These are phyloP conservation scores for Gouania willdenowi DNA, from an alignment of 2,797 vertebrate species.

Conservation along the genomic window DNA sequence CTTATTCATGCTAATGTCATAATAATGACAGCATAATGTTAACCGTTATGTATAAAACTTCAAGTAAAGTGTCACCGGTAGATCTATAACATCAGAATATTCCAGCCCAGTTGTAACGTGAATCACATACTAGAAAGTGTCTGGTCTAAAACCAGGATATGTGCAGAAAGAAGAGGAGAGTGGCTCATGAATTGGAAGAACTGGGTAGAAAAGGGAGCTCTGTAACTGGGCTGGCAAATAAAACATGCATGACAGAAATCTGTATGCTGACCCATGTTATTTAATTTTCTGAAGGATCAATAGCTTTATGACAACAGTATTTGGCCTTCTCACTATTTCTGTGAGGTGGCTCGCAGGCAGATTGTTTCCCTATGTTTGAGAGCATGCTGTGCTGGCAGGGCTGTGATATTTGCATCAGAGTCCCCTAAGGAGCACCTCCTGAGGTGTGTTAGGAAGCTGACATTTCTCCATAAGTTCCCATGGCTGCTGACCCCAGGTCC, in stretches of 20 bases:
- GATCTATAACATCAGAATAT: too few relatives aligned
- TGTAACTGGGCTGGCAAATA: not conserved
- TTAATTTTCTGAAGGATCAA: too few relatives aligned
- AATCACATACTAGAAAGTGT: too few relatives aligned
- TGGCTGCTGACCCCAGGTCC: constrained; percentile 52
- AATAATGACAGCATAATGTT: too few relatives aligned
- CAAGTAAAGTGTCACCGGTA: too few relatives aligned
- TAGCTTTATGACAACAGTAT: not conserved
- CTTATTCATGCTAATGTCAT: too few relatives aligned
- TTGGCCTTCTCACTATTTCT: constrained; percentile 1
- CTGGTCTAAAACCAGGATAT: too few relatives aligned
- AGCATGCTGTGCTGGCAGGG: constrained; percentile 43
- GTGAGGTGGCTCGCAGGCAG: constrained; percentile 24
- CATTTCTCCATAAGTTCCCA: constrained; percentile 60
- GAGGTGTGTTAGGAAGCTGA: constrained; percentile 63
- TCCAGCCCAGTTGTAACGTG: too few relatives aligned
- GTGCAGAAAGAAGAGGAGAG: too few relatives aligned
- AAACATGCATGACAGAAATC: constrained; percentile 5
- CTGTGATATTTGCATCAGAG: constrained; percentile 58
- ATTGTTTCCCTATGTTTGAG: constrained; percentile 40
- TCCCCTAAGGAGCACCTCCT: constrained; percentile 54
- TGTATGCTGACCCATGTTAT: not conserved
- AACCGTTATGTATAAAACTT: too few relatives aligned
- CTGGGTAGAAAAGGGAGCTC: not conserved
- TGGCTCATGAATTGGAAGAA: not conserved